Evolutionary conservation across 2,113 vertebrate species (phyloP).

Genomic region (Xenopus laevis): DNA sequence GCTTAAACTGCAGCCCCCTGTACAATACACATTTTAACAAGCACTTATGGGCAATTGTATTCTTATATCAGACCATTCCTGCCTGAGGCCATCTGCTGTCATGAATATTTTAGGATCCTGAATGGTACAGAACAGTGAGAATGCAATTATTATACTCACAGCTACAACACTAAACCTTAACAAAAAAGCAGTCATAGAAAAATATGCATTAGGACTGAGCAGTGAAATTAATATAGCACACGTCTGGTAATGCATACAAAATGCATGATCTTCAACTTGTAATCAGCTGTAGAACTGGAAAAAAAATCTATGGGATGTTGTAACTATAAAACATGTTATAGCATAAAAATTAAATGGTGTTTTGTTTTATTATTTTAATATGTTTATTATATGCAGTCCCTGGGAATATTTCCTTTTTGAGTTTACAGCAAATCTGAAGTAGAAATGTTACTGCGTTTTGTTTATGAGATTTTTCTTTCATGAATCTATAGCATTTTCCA

Average conservation of each 20-base stretch:
- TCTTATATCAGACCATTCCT: background rate
- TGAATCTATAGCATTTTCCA: too few species aligned
- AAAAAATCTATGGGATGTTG: too few species aligned
- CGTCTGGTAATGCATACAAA: background rate
- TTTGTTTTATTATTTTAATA: too few species aligned
- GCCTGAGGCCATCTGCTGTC: constrained; percentile 27
- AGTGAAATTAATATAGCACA: background rate
- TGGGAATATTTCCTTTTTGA: too few species aligned
- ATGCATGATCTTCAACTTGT: too few species aligned
- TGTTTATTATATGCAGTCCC: too few species aligned
- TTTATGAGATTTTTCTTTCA: too few species aligned
- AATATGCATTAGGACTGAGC: background rate
- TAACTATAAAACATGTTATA: too few species aligned
- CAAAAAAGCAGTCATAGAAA: background rate
- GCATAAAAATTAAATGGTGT: too few species aligned
- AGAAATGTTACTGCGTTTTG: too few species aligned
- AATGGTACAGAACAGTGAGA: background rate
- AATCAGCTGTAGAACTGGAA: too few species aligned
- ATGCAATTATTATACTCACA: constrained; percentile 1
- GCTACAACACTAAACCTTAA: background rate
- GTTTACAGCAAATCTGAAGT: background rate
- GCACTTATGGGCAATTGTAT: constrained; percentile 4
- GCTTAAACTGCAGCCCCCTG: background rate
- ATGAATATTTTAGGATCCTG: constrained; percentile 29
- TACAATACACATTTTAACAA: background rate